Evolutionary conservation across 2,888 invertebrate genomes (phyloP).

Genomic region (Acrobasis consociella): DNA sequence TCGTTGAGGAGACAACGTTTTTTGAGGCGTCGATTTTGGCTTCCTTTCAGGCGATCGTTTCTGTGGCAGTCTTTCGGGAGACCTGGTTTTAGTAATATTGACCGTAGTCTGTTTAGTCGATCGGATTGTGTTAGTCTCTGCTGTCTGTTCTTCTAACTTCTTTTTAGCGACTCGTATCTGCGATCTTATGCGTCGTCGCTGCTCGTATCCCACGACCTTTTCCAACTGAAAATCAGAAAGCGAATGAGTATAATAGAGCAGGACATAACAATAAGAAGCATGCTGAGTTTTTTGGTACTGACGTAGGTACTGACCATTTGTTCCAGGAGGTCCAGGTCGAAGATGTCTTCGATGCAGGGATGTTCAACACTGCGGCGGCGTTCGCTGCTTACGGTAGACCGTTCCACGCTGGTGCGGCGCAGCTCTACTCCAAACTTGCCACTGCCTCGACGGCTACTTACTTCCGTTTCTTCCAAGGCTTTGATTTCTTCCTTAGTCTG

Average conservation of each 20-base stretch:
- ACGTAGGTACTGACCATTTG: conserved; percentile 85
- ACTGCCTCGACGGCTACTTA: conserved; percentile 77
- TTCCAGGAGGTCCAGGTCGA: conserved; percentile 87
- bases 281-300: conserved; percentile 56
- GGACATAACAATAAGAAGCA: conserved; percentile 40
- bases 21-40: conserved; percentile 43
- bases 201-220: conserved; percentile 89
- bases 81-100: conserved; percentile 43
- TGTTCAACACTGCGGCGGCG: conserved; percentile 76
- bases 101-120: conserved; percentile 48
- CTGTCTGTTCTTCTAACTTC: conserved; percentile 65
- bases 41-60: conserved; percentile 48
- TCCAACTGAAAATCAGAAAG: conserved; percentile 83
- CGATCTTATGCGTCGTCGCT: conserved; percentile 88
- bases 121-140: conserved; percentile 47
- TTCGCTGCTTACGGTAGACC: conserved; percentile 69
- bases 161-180: conserved; percentile 89
- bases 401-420: conserved; percentile 81
- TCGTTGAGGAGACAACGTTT: conserved; percentile 53
- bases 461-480: conserved; percentile 58
- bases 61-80: conserved; percentile 50
- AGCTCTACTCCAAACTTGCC: conserved; percentile 88
- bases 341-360: conserved; percentile 87
- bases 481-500: conserved; percentile 66
- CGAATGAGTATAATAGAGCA: conserved; percentile 40